A percentile compares a stretch with the other conserved stretches of the same genome.
These are phyloP conservation scores for Enteromius paludinosus DNA, from an alignment of 2,797 vertebrate genomes.

Conservation along the genomic window DNA sequence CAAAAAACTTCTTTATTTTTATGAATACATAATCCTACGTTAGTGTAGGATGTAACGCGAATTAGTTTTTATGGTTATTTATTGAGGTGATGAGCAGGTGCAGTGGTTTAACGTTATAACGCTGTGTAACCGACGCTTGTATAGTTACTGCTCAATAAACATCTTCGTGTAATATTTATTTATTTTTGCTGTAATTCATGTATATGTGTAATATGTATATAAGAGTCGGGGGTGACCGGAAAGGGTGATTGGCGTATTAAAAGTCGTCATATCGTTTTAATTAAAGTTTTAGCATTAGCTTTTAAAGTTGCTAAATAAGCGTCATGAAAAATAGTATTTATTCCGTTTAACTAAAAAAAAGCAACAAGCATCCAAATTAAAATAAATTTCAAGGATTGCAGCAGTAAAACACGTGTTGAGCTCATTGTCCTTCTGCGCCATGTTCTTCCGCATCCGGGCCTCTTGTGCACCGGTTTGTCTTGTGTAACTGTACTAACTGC, in stretches of 20 bases:
- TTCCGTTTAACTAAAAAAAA: not conserved
- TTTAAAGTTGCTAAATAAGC: not conserved
- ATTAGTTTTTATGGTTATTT: not conserved
- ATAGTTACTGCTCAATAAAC: not conserved
- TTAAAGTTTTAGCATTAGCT: no score
- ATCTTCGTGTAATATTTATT: not conserved
- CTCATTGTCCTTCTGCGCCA: slow-evolving; percentile 71
- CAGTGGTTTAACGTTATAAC: not conserved
- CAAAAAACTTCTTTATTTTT: accelerated
- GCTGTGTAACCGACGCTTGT: not conserved
- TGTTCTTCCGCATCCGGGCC: slow-evolving; percentile 68
- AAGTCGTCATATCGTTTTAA: not conserved
- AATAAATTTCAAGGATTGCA: not conserved
- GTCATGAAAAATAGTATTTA: accelerated
- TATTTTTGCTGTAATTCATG: not conserved
- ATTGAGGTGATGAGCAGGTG: not conserved
- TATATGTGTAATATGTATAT: not conserved
- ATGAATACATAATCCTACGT: not conserved
- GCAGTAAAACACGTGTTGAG: slow-evolving; percentile 72
- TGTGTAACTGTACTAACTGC: not conserved
- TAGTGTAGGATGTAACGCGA: no score
- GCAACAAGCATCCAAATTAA: not conserved
- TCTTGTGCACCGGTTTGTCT: not conserved
- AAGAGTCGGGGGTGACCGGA: not conserved
- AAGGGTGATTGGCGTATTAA: not conserved